Evolutionary conservation across 2,797 vertebrate genomes (phyloP).

Genomic region (Mormyrops boulengeri): DNA sequence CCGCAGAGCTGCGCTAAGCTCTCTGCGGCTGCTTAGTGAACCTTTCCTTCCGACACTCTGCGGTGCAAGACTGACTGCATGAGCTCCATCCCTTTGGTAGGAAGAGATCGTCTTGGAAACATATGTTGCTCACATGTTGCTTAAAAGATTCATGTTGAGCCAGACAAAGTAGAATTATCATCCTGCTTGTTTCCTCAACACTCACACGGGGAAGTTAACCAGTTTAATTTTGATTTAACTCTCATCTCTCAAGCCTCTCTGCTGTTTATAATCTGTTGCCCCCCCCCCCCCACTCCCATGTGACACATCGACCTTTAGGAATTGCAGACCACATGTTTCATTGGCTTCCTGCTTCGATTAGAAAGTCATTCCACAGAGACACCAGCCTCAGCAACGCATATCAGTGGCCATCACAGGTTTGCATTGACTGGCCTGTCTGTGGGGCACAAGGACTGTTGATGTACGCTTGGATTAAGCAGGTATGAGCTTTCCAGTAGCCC

Average conservation of each 20-base stretch:
- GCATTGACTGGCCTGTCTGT: neutral
- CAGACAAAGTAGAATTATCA: neutral
- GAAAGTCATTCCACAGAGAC: neutral
- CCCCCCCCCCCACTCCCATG: too few species aligned
- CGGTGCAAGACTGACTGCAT: neutral
- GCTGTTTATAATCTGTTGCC: neutral
- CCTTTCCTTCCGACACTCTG: neutral
- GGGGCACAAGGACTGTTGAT: neutral
- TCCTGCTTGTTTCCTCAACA: neutral
- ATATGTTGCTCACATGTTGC: neutral
- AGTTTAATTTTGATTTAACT: neutral
- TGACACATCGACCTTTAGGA: neutral
- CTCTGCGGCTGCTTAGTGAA: neutral
- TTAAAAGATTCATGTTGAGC: neutral
- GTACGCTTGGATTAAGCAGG: neutral
- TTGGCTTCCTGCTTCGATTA: neutral
- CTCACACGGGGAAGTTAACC: neutral
- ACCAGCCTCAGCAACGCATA: neutral
- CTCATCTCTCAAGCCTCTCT: neutral
- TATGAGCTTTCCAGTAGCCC: neutral
- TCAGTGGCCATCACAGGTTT: neutral
- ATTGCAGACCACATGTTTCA: neutral
- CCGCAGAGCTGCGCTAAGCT: neutral
- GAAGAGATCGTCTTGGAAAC: neutral
- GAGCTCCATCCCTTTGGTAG: neutral